Evolutionary conservation across 2,888 invertebrate genomes (phyloP), one percentile per base, ranked within the genome.

Genomic region (Nomada ferruginata): DNA sequence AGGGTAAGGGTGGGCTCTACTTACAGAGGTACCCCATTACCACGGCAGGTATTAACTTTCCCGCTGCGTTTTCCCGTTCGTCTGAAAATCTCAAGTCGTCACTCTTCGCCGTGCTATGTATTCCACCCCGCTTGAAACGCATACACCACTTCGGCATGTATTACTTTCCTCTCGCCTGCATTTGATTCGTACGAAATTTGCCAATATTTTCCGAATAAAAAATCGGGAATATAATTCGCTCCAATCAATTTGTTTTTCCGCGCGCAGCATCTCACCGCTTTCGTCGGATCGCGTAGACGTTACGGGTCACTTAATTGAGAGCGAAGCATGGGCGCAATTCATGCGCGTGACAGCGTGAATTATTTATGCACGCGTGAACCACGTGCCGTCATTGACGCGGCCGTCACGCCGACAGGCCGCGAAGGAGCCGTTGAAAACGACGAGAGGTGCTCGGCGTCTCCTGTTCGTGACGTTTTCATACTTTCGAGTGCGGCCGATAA

Each of bases 281-380:
- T 36, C 53, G 75, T 20, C 60, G 36, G 57, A 10, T 53, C 53
- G 57, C 71, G 53, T 50, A 82, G 72, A 76, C 72, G 80, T 85
- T 85, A 85, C 85, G 87, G 86, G 85, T 85, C 83, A 84, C 82
- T 85, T 82, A 82, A 88, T 86, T 84, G 79, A 80, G 79, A 76
- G 73, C 72, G 77, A 73, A 71, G 77, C 82, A 61, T 68, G 76
- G 52, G 69, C 78, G 78, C 76, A 76, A 80, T 79, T 73, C 73
- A 79, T 84, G 79, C 84, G 85, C 76, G 83, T 82, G 85, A 84
- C 82, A 82, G 78, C 82, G 82, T 84, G 84, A 89, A 89, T 88
- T 83, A 89, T 84, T 84, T 83, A 87, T 87, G 82, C 79, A 65
- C 85, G 77, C 69, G 70, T 55, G 79, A 64, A 79, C 82, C 82